Conservation (phyloP, 1,140 invertebrate species). For the Ceratitis capitata region DNA sequence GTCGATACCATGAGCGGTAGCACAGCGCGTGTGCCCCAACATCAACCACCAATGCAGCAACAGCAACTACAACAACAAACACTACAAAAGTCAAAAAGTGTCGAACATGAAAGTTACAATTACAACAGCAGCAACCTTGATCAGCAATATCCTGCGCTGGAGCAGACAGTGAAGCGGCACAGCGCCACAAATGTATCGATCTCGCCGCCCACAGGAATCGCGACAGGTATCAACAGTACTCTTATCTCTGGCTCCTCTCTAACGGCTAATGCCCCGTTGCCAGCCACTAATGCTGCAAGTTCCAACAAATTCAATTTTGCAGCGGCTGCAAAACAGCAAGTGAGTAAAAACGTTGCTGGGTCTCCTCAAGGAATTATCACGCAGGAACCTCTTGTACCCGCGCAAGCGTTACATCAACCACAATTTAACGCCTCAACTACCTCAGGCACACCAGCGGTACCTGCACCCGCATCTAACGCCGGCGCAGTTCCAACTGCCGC, state of each 20-base stretch:
- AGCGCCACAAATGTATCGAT: slow-evolving; percentile 54
- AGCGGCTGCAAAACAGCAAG: slow-evolving; percentile 43
- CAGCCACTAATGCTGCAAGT: neutral
- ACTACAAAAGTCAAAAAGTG: slow-evolving; percentile 62
- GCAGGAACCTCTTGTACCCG: slow-evolving; percentile 42
- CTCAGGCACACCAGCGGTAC: slow-evolving; percentile 22
- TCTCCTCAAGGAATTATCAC: neutral
- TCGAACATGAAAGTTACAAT: slow-evolving; percentile 59
- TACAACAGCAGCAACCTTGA: slow-evolving; percentile 60
- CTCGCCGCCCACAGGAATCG: neutral
- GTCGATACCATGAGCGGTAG: neutral
- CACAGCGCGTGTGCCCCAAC: slow-evolving; percentile 18
- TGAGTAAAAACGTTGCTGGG: neutral
- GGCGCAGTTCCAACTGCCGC: neutral
- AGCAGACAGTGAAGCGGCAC: slow-evolving; percentile 63
- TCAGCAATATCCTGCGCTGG: slow-evolving; percentile 62
- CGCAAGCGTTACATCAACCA: neutral
- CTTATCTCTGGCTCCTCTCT: neutral
- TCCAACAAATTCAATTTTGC: slow-evolving; percentile 54
- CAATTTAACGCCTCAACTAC: slow-evolving; percentile 38
- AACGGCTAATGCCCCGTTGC: neutral
- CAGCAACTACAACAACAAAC: slow-evolving; percentile 44
- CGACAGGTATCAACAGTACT: neutral
- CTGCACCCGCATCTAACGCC: neutral
- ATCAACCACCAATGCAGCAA: slow-evolving; percentile 40